phyloP scores from a whole-genome alignment of 1,140 invertebrate species.

The Delia radicum region DNA sequence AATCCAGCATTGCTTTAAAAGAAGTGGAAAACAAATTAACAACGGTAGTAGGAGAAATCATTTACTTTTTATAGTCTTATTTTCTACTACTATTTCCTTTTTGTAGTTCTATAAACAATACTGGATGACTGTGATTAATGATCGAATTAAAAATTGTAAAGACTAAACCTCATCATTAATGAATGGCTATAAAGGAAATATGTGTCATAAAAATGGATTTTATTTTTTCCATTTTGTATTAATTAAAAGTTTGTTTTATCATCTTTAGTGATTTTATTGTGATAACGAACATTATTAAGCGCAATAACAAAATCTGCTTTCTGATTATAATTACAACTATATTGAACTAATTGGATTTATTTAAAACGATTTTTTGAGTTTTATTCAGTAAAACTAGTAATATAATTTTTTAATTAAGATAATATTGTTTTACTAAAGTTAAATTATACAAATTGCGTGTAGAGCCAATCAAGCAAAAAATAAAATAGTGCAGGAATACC shows the following conservation, averaged over 20 bases:
- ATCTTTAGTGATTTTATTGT: neutral
- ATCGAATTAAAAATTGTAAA: conserved; percentile 6
- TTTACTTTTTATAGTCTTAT: too few species aligned
- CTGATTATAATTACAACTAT: too few species aligned
- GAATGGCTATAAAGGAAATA: neutral
- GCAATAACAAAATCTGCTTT: neutral
- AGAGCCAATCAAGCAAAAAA: too few species aligned
- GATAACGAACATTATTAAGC: neutral
- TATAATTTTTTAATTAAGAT: too few species aligned
- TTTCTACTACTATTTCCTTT: neutral
- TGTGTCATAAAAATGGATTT: neutral
- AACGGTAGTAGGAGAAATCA: too few species aligned
- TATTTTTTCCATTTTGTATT: neutral
- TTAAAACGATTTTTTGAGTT: too few species aligned
- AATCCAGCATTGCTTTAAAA: neutral
- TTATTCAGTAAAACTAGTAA: too few species aligned
- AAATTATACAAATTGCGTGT: too few species aligned
- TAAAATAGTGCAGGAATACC: too few species aligned
- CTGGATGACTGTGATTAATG: conserved; percentile 14
- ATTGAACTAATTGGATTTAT: too few species aligned
- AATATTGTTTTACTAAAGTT: too few species aligned
- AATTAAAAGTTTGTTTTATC: neutral
- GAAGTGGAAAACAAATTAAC: neutral
- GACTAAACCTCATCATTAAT: conserved; percentile 6
- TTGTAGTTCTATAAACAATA: neutral